Evolutionary conservation across 1,140 invertebrate species (phyloP), one percentile per base, ranked within the genome.

Genomic region (Condylostylus longicornis): DNA sequence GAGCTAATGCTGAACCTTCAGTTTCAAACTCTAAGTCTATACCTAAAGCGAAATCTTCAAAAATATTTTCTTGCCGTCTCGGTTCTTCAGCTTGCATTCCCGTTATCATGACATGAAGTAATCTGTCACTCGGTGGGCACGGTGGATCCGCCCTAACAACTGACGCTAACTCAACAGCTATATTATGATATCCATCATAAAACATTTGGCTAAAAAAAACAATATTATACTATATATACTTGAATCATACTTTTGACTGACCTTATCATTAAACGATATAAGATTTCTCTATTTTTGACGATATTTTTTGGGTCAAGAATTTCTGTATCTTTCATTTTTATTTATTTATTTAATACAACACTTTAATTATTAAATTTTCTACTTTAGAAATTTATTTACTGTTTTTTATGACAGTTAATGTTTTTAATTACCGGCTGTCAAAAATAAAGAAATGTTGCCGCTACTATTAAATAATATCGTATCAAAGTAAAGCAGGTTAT

Each of bases 21-120:
- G 91, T 91, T 62, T 97, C 93, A 66, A 82, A 97, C 64, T 98
- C 94, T 31, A 98, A 74, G 69, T 75, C 94, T 79, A 58, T 74
- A 5, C 93, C 93, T 14, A 82, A 70, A 13, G 85, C 79, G 4
- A 84, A 66, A 18, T 78, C 64, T 53, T 80, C 80, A 44, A 81
- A 77, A 15, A 74, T 71, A 27, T 65, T 65, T 3, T 69, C 54
- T 35, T 75, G 72, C 48, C 74, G 75, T 29, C 75, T 63, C 28
- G 79, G 81, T 34, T 87, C 83, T 57, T 94, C 86, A 47, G 85
- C 73, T 53, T 89, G 77, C 9, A 93, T 64, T 0, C 89, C 90
- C n/a, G 84, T 69, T 35, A 80, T 69, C 55, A 91, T 78, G 1
- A 97, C 55, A 53, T 91, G 80, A 9, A 90, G 65, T 0, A 98